Base-by-base conservation (phyloP, 2,888 invertebrate genomes). In the Amblyjoppa proteus region DNA sequence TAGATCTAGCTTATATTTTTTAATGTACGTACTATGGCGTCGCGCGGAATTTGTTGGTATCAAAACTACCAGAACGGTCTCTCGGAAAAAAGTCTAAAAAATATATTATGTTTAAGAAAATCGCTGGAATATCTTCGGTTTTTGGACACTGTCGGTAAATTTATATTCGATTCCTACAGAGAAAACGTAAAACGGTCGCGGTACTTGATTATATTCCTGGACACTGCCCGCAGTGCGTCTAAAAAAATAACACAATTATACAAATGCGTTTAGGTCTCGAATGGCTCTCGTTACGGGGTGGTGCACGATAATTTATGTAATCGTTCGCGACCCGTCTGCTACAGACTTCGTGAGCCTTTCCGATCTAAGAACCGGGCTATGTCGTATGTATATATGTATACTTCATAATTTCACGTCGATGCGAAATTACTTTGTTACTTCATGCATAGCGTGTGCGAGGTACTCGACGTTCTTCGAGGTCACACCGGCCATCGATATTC, bases 401-500 rank as follows among this genome's bases (percentile, higher is more conserved):
- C 45, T 49, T 16, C 16, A 5, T 45, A 49, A 49, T 49, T 16
- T 16, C 16, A 49, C 34, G 5, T 5, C 25, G 34, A 20, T 25
- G 41, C 38, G 2, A 64, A 83, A 74, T 95, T 96, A 97, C 90
- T 98, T 97, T 16, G 99, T 97, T 87, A 99, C 99, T 94, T 97
- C 96, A 94, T 99, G 98, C 90, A 99, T 98, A 83, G 98, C 98
- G 87, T 98, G 96, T 1, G 99, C 99, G 86, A 99, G 95, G 94
- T 99, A 99, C 87, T 97, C 97, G 0, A 99, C 99, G 95, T 99
- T 99, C 93, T 97, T 97, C 3, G 98, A 97, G 0, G 98, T 97
- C 6, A 99, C 97, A 77, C 99, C 99, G 80, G 99, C 99, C 95
- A 99, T 98, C 3, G 99, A 99, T 94, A 99, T 99, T 90, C 99